Evolutionary conservation across 2,113 vertebrate genomes (phyloP), one percentile per base, ranked within the genome.

Genomic region (Poeciliopsis prolifica): DNA sequence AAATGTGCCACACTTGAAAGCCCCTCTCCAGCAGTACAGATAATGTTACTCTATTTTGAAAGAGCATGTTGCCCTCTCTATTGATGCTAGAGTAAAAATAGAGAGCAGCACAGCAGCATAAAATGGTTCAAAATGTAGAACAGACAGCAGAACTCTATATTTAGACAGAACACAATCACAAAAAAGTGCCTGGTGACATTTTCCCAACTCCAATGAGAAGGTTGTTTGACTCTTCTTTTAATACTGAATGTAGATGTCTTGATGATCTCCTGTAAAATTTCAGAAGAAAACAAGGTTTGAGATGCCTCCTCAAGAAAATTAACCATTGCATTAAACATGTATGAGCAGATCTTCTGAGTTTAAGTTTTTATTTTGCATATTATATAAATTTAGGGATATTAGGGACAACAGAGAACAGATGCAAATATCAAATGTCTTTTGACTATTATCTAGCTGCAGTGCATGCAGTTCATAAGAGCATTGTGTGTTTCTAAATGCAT

Each of bases 71-170:
- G 84, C 40, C 73, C 72, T 70, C 60, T 81, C 72, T 74, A 73
- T 87, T 89, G 87, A 93, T 89, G 77, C 67, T n/a, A 3, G 74
- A 26, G 68, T 91, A 90, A 92, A 94, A 92, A 93, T 92, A 93
- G 87, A 87, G 62, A 40, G 72, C 75, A 51, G 75, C 60, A 72
- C 31, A 15, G 78, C 68, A 28, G 82, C 76, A 79, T 76, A 72
- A 83, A 88, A 83, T 83, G 64, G 68, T 90, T 88, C 84, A 70
- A 90, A 89, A 92, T 87, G 75, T 83, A 61, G 78, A 80, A 74
- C 72, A 74, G 78, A 82, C 84, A 81, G 85, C 68, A 66, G 61
- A 42, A 3, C 2, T 64, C 80, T 93, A 92, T 88, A 90, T 90
- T 92, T 92, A 93, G 86, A 79, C 51, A 17, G 66, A 61, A 78